A percentile compares a stretch with the other conserved stretches of the same genome.
These are phyloP conservation scores for Peromyscus leucopus DNA, from an alignment of 2,113 vertebrate genomes.

Conservation along the genomic window DNA sequence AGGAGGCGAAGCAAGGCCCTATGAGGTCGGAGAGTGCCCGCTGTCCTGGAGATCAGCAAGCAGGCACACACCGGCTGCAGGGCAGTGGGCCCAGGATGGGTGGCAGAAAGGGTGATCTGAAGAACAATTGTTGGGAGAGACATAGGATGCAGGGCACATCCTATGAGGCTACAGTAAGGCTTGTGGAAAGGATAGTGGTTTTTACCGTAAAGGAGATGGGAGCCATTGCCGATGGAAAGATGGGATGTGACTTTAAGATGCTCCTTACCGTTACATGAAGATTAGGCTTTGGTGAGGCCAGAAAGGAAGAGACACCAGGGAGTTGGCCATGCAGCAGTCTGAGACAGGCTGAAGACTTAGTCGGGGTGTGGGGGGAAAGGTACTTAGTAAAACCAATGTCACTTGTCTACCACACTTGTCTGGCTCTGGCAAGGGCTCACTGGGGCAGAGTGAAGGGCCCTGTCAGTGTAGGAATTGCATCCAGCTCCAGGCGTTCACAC, in stretches of 20 bases:
- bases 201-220: neutral
- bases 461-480: neutral
- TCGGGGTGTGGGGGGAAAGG: neutral
- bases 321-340: neutral
- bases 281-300: neutral
- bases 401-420: neutral
- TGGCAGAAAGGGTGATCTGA: neutral
- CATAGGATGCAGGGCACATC: neutral
- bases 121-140: neutral
- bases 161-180: neutral
- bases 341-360: neutral
- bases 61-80: neutral
- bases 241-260: neutral
- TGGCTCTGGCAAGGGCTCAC: neutral
- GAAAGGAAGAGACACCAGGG: neutral
- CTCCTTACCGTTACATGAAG: neutral
- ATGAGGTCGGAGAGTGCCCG: neutral
- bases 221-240: neutral
- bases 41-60: neutral
- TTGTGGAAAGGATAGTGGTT: neutral
- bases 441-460: neutral
- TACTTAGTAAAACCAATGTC: neutral
- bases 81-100: neutral
- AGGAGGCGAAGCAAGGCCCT: neutral
- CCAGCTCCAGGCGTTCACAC: neutral